phyloP scores from a whole-genome alignment of 2,797 vertebrate genomes.

The Taeniopygia guttata region DNA sequence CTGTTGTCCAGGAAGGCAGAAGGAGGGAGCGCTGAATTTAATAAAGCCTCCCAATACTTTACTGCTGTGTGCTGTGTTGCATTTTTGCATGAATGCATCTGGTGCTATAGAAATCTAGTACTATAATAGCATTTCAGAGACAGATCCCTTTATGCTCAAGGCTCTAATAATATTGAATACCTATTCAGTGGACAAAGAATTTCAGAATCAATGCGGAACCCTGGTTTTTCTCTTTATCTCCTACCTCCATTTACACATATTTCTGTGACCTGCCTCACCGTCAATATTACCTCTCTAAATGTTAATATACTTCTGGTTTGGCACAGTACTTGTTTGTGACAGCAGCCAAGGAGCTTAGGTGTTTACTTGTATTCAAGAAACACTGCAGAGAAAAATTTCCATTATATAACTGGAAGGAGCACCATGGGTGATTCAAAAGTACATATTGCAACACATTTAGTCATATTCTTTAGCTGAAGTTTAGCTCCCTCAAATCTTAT shows the following conservation, averaged over 20 bases:
- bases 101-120: neutral
- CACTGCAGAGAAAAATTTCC: neutral
- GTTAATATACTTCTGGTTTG: neutral
- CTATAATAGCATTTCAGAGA: neutral
- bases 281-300: neutral
- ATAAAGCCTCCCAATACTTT: neutral
- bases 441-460: neutral
- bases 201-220: neutral
- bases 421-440: neutral
- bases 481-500: neutral
- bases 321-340: neutral
- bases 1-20: neutral
- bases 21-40: neutral
- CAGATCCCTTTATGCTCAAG: neutral
- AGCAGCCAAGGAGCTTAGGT: neutral
- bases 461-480: neutral
- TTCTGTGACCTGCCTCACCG: neutral
- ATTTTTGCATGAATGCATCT: neutral
- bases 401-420: neutral
- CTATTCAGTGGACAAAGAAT: neutral
- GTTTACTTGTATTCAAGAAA: neutral
- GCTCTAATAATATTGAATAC: neutral
- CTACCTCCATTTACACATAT: neutral
- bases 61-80: neutral
- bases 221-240: neutral